Conservation (phyloP, 1,140 invertebrate genomes). For the Cataglyphis hispanica region DNA sequence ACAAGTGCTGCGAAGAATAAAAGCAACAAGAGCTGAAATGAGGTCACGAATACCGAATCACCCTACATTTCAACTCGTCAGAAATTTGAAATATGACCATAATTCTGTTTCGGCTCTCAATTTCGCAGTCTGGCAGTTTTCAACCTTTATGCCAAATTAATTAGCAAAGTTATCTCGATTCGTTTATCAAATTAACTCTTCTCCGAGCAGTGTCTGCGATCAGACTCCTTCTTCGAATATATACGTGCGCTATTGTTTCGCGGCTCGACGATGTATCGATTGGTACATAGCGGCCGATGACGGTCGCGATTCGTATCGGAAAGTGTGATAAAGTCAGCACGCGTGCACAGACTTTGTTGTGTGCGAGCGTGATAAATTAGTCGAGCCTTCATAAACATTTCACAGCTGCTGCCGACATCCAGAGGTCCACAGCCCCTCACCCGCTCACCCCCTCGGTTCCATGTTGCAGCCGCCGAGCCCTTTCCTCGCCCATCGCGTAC, state of each 20-base stretch:
- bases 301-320: conserved; percentile 47
- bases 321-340: conserved; percentile 70
- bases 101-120: conserved; percentile 19
- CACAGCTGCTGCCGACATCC: conserved; percentile 83
- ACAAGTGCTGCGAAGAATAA: background rate
- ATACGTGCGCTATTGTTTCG: conserved; percentile 55
- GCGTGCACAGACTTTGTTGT: conserved; percentile 49
- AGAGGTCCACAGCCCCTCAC: conserved; percentile 64
- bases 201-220: background rate
- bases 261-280: conserved; percentile 70
- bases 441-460: conserved; percentile 39
- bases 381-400: conserved; percentile 85
- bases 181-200: conserved; percentile 1
- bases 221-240: conserved; percentile 27
- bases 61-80: conserved; percentile 10
- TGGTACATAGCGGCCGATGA: conserved; percentile 30
- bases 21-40: background rate
- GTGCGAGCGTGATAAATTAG: conserved; percentile 84
- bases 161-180: conserved; percentile 25
- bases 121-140: conserved; percentile 15
- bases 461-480: conserved; percentile 29
- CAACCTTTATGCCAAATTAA: conserved; percentile 5
- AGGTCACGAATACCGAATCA: background rate
- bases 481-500: conserved; percentile 35
- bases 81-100: conserved; percentile 39